phyloP scores from a whole-genome alignment of 2,888 invertebrate species.

The Clitarchus hookeri region DNA sequence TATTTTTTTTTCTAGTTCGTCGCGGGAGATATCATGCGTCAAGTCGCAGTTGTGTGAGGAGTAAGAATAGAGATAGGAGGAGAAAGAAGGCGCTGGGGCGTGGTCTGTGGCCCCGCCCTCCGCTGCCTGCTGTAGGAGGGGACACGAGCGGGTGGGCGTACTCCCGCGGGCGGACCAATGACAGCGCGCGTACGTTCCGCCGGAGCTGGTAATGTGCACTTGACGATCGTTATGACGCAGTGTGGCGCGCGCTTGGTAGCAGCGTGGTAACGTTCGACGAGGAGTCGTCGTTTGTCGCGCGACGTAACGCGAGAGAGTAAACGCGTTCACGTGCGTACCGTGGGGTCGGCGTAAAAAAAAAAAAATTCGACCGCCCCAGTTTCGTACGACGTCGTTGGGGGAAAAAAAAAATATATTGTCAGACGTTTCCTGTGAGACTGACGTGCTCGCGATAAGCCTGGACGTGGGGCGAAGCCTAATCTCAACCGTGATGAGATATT shows the following conservation, averaged over 20 bases:
- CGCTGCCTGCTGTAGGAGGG: background rate
- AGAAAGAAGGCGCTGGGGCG: background rate
- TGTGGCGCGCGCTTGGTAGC: background rate
- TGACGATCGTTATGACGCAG: constrained; percentile 22
- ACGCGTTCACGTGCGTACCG: no score
- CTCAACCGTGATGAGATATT: constrained; percentile 7
- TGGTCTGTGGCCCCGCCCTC: constrained; percentile 22
- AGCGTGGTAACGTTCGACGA: background rate
- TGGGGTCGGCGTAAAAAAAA: no score
- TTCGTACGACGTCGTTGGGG: no score
- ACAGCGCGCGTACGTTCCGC: background rate
- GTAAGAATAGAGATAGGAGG: background rate
- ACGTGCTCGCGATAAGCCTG: background rate
- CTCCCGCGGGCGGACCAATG: background rate
- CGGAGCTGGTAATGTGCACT: background rate
- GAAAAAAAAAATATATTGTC: no score
- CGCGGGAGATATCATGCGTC: background rate
- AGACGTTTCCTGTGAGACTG: no score
- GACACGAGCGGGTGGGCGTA: background rate
- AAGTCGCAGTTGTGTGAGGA: background rate
- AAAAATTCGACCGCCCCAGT: no score
- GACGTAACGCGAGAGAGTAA: no score
- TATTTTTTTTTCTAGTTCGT: background rate
- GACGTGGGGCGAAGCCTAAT: background rate
- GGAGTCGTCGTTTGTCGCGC: background rate